Evolutionary conservation across 1,140 invertebrate species (phyloP), one percentile per base, ranked within the genome.

Genomic region (Drosophila pachea): DNA sequence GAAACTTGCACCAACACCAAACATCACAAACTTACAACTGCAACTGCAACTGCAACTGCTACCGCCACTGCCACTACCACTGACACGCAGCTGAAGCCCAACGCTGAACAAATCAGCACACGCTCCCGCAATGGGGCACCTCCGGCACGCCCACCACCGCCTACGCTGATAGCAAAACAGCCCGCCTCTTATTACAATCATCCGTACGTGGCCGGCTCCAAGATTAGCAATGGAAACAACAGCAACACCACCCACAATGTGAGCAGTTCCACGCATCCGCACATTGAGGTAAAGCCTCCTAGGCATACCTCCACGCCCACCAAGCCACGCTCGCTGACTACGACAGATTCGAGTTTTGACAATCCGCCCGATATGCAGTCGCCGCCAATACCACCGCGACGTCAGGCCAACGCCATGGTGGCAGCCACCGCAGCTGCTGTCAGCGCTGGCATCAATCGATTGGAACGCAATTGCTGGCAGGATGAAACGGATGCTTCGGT

Each of bases 331-430:
- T 29, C 50, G 35, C 42, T 77, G 66, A 66, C 74, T 50, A 78
- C 71, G 7, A 78, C 78, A 6, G 86, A 89, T 29, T 83, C 77
- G 2, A 76, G 60, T 32, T 89, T 86, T 54, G 88, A 89, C 50
- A 78, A 66, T 63, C 88, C 88, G 47, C 88, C 88, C 16, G 87
- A 89, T 42, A 70, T 89, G 58, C 87, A 78, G 45, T 89, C 88
- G 35, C 88, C 88, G n/a, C 88, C 88, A 2, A 79, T 89, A 43
- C 88, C 88, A 14, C 88, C 88, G 1, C 50, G 84, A 7, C 81
- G 88, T n/a, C 81, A 86, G 32, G 54, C 69, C 11, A 76, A 83
- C 64, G 68, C 76, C 12, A 62, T 83, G 11, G 84, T 88, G 16
- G 86, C 86, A 0, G 68, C 82, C 54, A 88, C 86, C 4, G 86